Percentiles rank a stretch among this genome's conserved stretches.
phyloP scores from a whole-genome alignment of 2,797 vertebrate species.

The Sebastolobus altivelis region DNA sequence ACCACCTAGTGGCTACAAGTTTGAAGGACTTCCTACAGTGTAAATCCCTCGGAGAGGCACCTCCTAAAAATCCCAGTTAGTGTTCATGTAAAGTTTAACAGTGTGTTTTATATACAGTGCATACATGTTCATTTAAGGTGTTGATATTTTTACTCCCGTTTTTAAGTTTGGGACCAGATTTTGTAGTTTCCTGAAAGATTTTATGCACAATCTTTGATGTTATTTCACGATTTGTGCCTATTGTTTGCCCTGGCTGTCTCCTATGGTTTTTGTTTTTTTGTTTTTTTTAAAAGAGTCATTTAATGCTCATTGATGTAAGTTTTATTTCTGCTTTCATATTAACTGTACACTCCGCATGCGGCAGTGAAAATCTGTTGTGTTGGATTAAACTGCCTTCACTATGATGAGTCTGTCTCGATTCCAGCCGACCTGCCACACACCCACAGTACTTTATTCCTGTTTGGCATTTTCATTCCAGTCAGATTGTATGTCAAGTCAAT shows the following conservation, averaged over 20 bases:
- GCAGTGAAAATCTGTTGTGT: slow-evolving; percentile 17
- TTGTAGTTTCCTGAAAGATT: slow-evolving; percentile 34
- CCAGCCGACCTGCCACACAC: not conserved
- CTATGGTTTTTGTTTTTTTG: slow-evolving; percentile 20
- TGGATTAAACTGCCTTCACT: slow-evolving; percentile 53
- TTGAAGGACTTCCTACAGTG: not conserved
- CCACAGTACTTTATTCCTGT: not conserved
- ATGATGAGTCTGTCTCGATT: not conserved
- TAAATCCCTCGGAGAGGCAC: not conserved
- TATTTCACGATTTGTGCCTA: slow-evolving; percentile 20
- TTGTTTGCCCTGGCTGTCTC: slow-evolving; percentile 10
- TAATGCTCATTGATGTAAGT: slow-evolving; percentile 9
- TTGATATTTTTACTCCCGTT: slow-evolving; percentile 42
- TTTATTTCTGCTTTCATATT: slow-evolving; percentile 15
- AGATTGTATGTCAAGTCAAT: not conserved
- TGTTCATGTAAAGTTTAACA: slow-evolving; percentile 10
- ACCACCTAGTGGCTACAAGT: not conserved
- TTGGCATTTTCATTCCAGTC: not conserved
- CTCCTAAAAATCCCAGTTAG: slow-evolving; percentile 4
- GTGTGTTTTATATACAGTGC: slow-evolving; percentile 41
- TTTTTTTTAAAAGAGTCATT: not conserved
- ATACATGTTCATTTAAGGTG: slow-evolving; percentile 31
- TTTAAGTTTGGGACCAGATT: slow-evolving; percentile 52
- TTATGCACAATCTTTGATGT: slow-evolving; percentile 15
- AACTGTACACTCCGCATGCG: slow-evolving; percentile 37